Evolutionary conservation across 2,888 invertebrate species (phyloP).

Genomic region (Cheilosia urbana): DNA sequence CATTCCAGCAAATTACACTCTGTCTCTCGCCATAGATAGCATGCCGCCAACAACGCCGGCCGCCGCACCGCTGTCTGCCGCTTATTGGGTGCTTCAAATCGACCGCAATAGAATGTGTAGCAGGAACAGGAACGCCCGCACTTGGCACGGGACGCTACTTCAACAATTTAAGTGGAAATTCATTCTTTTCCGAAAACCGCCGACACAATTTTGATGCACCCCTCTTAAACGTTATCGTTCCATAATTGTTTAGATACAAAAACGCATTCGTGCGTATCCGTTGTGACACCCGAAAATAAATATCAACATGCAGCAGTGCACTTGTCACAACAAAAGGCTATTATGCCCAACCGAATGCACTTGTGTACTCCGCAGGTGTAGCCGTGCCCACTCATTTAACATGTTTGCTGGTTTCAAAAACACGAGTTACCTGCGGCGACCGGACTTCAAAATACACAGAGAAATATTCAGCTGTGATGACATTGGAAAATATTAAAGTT

Average conservation of each 20-base stretch:
- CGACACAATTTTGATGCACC: neutral
- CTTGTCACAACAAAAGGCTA: conserved; percentile 8
- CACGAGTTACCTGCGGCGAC: conserved; percentile 13
- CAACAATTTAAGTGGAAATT: conserved; percentile 1
- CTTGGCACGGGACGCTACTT: conserved; percentile 4
- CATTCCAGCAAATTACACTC: conserved; percentile 55
- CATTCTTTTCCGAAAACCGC: neutral
- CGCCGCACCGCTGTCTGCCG: neutral
- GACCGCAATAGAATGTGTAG: conserved; percentile 19
- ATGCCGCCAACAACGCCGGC: neutral
- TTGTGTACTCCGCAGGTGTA: neutral
- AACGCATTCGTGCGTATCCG: conserved; percentile 20
- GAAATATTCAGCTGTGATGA: neutral
- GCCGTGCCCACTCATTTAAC: conserved; percentile 3
- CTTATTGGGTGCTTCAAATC: conserved; percentile 36
- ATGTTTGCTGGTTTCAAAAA: conserved; percentile 17
- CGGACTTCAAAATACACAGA: neutral
- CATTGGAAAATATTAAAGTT: conserved; percentile 16
- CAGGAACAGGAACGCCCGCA: neutral
- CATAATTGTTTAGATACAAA: conserved; percentile 1
- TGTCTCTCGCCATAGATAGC: conserved; percentile 8
- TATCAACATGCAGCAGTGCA: conserved; percentile 8
- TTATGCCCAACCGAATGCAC: conserved; percentile 1
- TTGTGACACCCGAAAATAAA: conserved; percentile 1
- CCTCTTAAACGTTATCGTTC: neutral